These are phyloP conservation scores for Acrocephalus kingi DNA, from an alignment of 2,113 vertebrate species.

Conservation along the genomic window DNA sequence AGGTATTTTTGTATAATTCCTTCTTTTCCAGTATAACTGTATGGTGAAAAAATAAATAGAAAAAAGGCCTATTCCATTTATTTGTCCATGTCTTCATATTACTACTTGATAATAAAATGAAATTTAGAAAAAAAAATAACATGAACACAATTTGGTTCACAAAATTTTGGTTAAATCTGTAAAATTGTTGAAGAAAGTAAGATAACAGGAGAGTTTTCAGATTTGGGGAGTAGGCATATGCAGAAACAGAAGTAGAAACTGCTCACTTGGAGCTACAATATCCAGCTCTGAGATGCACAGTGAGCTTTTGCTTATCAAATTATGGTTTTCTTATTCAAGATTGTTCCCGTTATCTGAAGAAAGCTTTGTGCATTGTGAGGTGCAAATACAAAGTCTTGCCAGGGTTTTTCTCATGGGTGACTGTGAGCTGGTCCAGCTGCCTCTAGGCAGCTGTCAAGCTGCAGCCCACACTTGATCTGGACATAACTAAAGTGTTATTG, in stretches of 20 bases:
- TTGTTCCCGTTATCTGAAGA: background rate
- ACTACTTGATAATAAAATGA: background rate
- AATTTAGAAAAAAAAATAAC: background rate
- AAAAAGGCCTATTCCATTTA: background rate
- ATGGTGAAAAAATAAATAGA: background rate
- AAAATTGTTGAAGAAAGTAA: background rate
- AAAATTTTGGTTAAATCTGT: background rate
- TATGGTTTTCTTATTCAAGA: background rate
- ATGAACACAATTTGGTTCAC: background rate
- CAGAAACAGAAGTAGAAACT: background rate
- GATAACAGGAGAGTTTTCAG: background rate
- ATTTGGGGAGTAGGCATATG: background rate
- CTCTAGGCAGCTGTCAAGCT: background rate
- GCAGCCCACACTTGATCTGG: background rate
- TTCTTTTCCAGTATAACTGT: background rate
- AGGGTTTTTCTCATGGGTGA: background rate
- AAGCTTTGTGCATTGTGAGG: background rate
- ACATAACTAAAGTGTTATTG: background rate
- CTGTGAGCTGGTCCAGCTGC: background rate
- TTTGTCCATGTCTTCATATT: background rate
- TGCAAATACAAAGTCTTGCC: background rate
- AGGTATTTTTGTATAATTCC: background rate
- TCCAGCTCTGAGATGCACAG: background rate
- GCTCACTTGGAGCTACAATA: background rate
- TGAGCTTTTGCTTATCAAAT: background rate